A percentile compares a stretch with the other conserved stretches of the same genome.
Conservation (phyloP, 1,140 invertebrate species). For the Catajapyx aquilonaris region DNA sequence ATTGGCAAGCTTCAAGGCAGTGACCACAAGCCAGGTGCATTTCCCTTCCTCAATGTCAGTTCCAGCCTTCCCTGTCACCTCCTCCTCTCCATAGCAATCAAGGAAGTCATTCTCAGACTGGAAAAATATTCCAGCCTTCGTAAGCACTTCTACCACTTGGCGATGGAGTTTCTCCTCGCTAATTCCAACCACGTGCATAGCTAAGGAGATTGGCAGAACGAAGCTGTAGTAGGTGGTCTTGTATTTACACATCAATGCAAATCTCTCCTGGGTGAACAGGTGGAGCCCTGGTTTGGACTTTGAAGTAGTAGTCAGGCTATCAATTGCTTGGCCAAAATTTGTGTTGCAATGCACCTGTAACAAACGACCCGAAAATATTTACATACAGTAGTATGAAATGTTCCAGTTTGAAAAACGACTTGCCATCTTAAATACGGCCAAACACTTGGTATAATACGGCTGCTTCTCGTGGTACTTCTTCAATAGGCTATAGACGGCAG, state of each 20-base stretch:
- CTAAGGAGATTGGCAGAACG: conserved; percentile 32
- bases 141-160: conserved; percentile 26
- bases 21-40: no score
- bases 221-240: conserved; percentile 46
- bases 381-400: no score
- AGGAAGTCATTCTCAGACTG: conserved; percentile 41
- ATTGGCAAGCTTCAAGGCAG: no score
- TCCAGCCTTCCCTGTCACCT: no score
- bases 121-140: conserved; percentile 37
- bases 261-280: conserved; percentile 25
- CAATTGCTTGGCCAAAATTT: conserved; percentile 28
- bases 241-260: conserved; percentile 34
- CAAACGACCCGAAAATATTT: no score
- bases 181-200: conserved; percentile 26
- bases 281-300: conserved; percentile 6
- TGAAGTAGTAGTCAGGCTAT: conserved; percentile 14
- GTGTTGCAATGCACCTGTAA: conserved; percentile 28
- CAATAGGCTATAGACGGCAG: conserved; percentile 28
- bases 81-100: no score
- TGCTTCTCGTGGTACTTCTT: conserved; percentile 26
- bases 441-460: conserved; percentile 27
- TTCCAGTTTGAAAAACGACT: conserved; percentile 7
- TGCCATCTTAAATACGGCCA: conserved; percentile 36
- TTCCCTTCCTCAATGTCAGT: no score
- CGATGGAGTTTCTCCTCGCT: conserved; percentile 20